Evolutionary conservation across 2,888 invertebrate genomes (phyloP).

Genomic region (Drosophila paramelanica): DNA sequence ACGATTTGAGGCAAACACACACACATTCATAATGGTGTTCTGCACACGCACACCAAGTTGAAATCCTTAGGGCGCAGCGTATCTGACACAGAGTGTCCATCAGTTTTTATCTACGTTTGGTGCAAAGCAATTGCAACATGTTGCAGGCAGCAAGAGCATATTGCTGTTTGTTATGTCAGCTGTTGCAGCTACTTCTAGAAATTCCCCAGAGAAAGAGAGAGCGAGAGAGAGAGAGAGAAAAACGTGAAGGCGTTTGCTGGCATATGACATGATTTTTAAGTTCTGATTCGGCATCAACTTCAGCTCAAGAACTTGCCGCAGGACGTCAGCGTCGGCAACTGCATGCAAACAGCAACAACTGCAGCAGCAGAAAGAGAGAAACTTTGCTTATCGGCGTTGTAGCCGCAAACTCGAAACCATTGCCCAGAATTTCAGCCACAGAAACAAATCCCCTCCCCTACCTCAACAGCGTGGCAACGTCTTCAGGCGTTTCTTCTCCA

Average conservation of each 20-base stretch:
- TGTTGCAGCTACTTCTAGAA: constrained; percentile 9
- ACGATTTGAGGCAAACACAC: not conserved
- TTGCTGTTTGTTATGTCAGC: constrained; percentile 33
- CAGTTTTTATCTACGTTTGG: constrained; percentile 45
- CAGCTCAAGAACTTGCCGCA: constrained; percentile 49
- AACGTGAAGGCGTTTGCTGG: constrained; percentile 52
- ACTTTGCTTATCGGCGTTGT: constrained; percentile 53
- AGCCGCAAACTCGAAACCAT: constrained; percentile 36
- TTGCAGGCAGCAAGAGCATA: constrained; percentile 45
- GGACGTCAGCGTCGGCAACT: constrained; percentile 25
- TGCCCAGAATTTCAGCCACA: constrained; percentile 31
- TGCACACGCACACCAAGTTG: constrained; percentile 1
- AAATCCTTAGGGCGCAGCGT: constrained; percentile 7
- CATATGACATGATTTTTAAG: constrained; percentile 78
- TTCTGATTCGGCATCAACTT: constrained; percentile 61
- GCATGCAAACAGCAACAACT: constrained; percentile 37
- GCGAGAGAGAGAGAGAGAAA: not conserved
- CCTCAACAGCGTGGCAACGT: constrained; percentile 24
- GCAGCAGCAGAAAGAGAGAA: constrained; percentile 1
- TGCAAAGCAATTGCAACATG: constrained; percentile 39
- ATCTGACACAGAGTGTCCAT: constrained; percentile 25
- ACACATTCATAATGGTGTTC: constrained; percentile 8
- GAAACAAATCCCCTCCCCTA: constrained; percentile 15
- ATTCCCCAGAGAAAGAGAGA: constrained; percentile 8
- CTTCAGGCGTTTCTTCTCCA: constrained; percentile 30